Conservation (phyloP, 2,888 invertebrate species). For the Osedax frankpressi region DNA sequence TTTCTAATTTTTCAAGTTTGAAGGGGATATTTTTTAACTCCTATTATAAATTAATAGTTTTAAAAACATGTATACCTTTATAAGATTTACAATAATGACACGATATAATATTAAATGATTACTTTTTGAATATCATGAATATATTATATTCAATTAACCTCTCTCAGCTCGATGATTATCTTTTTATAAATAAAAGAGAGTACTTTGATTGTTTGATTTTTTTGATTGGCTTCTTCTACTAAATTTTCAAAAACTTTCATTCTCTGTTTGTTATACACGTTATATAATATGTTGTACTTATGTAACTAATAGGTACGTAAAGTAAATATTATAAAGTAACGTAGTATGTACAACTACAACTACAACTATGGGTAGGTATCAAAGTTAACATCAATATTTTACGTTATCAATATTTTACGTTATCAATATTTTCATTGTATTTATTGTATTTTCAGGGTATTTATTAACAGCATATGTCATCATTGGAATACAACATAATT, state of each 20-base stretch:
- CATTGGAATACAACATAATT: no score
- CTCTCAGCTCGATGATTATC: not conserved
- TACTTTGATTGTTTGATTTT: not conserved
- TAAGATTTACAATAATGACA: not conserved
- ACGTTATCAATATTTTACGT: no score
- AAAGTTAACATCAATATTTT: no score
- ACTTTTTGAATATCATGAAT: not conserved
- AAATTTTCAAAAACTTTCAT: not conserved
- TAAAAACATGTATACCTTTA: not conserved
- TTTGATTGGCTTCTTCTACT: not conserved
- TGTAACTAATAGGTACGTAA: not conserved
- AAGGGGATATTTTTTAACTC: not conserved
- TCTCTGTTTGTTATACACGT: not conserved
- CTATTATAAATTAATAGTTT: not conserved
- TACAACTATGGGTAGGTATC: no score
- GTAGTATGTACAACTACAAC: no score
- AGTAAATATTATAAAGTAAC: no score
- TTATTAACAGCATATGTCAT: no score
- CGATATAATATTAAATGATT: not conserved
- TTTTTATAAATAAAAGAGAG: not conserved
- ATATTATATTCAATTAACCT: not conserved
- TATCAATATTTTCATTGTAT: no score
- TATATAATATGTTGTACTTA: not conserved
- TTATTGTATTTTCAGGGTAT: no score
- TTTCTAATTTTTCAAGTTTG: not conserved